A percentile compares a stretch with the other conserved stretches of the same genome.
These are phyloP conservation scores for Lepidostoma basale DNA, from an alignment of 1,140 invertebrate genomes.

Conservation along the genomic window DNA sequence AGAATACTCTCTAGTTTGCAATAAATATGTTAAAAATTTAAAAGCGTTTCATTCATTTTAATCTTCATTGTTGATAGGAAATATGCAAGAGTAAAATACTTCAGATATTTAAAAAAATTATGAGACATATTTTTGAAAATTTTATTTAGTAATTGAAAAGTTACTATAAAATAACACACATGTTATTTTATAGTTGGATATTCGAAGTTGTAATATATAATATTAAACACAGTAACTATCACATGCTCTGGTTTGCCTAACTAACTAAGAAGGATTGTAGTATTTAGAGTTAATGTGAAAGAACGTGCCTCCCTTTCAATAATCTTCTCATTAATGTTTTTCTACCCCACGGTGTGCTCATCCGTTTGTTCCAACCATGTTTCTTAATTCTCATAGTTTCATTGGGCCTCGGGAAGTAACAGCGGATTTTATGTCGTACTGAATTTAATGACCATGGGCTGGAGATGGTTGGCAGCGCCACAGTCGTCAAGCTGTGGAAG, in stretches of 20 bases:
- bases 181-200: background rate
- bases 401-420: constrained; percentile 74
- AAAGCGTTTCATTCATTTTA: background rate
- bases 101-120: background rate
- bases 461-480: background rate
- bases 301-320: constrained; percentile 72
- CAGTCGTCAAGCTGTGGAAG: background rate
- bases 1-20: background rate
- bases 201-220: background rate
- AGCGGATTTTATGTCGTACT: constrained; percentile 55
- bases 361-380: constrained; percentile 71
- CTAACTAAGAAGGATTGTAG: no score
- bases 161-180: background rate
- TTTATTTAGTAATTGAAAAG: background rate
- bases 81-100: background rate
- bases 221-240: background rate
- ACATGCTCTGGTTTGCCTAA: background rate
- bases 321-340: constrained; percentile 75
- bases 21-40: background rate
- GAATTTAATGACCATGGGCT: constrained; percentile 7
- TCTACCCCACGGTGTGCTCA: constrained; percentile 71
- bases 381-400: constrained; percentile 72
- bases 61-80: background rate
- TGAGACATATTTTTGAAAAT: background rate
- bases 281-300: constrained; percentile 77